phyloP scores from a whole-genome alignment of 2,113 vertebrate genomes.

The Hyperoodon ampullatus region DNA sequence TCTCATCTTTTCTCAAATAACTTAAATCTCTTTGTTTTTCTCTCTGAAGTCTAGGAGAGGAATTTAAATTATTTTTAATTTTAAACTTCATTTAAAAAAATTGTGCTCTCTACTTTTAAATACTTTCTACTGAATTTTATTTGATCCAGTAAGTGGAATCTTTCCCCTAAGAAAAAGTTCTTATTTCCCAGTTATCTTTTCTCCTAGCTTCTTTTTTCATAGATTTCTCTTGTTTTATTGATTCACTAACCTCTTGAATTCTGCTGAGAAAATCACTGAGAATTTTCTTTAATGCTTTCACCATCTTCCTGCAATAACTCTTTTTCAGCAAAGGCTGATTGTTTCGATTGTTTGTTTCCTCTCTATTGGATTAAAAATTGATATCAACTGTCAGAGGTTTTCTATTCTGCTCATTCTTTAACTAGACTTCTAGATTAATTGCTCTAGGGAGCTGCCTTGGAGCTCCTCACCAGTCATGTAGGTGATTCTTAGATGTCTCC shows the following conservation, averaged over 20 bases:
- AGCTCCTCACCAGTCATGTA: background rate
- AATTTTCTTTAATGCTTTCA: background rate
- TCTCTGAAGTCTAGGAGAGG: background rate
- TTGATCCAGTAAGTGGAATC: background rate
- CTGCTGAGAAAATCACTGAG: background rate
- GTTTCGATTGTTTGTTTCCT: background rate
- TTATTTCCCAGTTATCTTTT: background rate
- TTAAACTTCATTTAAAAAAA: background rate
- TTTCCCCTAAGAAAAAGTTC: background rate
- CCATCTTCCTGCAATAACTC: background rate
- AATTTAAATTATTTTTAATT: background rate
- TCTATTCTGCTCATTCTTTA: slow-evolving; percentile 1
- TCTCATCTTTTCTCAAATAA: background rate
- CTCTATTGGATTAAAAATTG: background rate
- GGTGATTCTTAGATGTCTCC: background rate
- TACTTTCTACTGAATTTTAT: background rate
- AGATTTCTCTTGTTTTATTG: background rate
- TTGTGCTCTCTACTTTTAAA: background rate
- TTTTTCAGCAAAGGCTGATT: background rate
- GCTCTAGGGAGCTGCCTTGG: background rate
- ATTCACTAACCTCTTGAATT: background rate
- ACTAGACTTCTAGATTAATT: background rate
- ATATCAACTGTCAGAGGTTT: background rate
- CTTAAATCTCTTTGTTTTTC: background rate
- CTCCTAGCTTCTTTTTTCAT: background rate